Base-by-base conservation (phyloP, 2,113 vertebrate species). In the Aramus guarauna region DNA sequence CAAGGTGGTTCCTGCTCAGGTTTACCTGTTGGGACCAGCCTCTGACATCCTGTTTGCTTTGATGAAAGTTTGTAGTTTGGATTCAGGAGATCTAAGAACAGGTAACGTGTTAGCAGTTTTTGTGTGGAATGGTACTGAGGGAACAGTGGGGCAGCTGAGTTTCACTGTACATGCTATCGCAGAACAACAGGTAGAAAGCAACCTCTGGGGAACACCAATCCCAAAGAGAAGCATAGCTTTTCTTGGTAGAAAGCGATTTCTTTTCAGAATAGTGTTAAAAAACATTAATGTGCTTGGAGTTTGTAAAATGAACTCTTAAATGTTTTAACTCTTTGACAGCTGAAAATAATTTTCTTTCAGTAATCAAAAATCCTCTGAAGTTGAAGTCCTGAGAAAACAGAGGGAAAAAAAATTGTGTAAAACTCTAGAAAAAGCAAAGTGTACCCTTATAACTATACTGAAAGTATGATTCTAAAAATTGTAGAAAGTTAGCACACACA, bases 361-460 rank as follows among this genome's bases (percentile, higher is more conserved):
- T 64, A 52, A 66, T 41, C 22, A 53, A 71, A 86, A 27, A 27
- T 85, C 11, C 17, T 50, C 39, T 41, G 43, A 75, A 60, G 30
- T 5, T 88, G 10, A 6, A 21, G 48, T 69, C 4, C 30, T 67
- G 43, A 79, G 66, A 45, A 67, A 48, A 58, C 5, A 15, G 36
- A n/a, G 6, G 3, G 2, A 15, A 10, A 15, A 5, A 1, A 17
- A 5, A 39, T 67, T 58, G n/a, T n/a, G 15, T 15, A 72, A 45
- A 76, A n/a, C 47, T 83, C 59, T 15, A 5, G 60, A 39, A 71
- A 53, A 78, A 74, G 11, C 26, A 30, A 63, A 56, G 30, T 21
- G 6, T 5, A 29, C 2, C 13, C 6, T 71, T 66, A 16, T 3
- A 0, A 0, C n/a, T 36, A 8, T 0, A 2, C n/a, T 62, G 24